Evolutionary conservation across 2,797 vertebrate species (phyloP), one percentile per base, ranked within the genome.

Genomic region (Spea hammondii): DNA sequence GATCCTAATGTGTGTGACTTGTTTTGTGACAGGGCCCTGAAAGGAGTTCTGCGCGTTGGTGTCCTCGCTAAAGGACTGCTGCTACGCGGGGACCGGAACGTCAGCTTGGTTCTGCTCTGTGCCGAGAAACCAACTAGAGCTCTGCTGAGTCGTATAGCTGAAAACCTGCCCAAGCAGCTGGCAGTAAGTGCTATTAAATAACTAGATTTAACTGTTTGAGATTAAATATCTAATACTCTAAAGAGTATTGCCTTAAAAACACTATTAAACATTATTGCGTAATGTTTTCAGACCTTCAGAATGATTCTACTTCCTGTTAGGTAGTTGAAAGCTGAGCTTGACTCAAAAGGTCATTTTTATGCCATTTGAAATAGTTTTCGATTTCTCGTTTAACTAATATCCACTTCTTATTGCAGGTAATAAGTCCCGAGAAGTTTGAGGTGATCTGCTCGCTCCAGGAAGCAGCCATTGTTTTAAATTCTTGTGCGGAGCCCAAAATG

Each of bases 1-100:
- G 17, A 17, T 17, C 17, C 17, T 17, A 17, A 17, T 17, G 17
- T 1, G 17, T 17, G 17, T 17, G 17, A 17, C 17, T 17, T 17
- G 17, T 17, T 17, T 83, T 32, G 62, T 72, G 70, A 60, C 87
- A 93, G 92, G 91, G 92, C 95, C 83, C 89, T 99, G 87, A 99
- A 98, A 88, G 97, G 98, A 67, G 98, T 99, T 72, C 94, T 99
- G 90, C 92, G 97, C 83, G 96, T 99, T 0, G 98, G 97, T 6
- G 95, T 99, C 76, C 88, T 99, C 87, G 98, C 98, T 72, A 99
- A 99, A 92, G 98, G 98, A 64, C 90, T 99, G 80, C 92, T 99
- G 2, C 92, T 99, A n/a, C 93, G 95, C 53, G 98, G 98, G 80
- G 98, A 99, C 83, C 93, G 95, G 87, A 96, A 96, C 0, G 97